phyloP scores from a whole-genome alignment of 64 coral and sea anemone species.

The Montipora efflorescens region DNA sequence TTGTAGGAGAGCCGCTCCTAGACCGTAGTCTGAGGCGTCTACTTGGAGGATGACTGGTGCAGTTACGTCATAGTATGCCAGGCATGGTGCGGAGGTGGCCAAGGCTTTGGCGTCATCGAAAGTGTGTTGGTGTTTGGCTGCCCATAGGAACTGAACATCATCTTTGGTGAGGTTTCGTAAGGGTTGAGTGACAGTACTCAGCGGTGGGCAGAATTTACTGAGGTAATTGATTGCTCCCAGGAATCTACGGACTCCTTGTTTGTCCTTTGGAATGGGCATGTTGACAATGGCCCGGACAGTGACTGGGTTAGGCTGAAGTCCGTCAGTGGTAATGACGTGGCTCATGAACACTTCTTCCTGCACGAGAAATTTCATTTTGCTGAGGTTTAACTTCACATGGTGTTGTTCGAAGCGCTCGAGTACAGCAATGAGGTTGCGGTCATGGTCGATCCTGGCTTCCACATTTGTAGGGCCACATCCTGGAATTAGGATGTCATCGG shows the following conservation, averaged over 20 bases:
- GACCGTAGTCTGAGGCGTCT: background rate
- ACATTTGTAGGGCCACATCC: no score
- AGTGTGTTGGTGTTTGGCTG: conserved; percentile 63
- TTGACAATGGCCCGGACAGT: background rate
- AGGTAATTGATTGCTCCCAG: conserved; percentile 30
- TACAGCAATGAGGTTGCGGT: no score
- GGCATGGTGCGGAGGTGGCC: conserved; percentile 43
- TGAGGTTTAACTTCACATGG: no score
- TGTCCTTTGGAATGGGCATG: conserved; percentile 14
- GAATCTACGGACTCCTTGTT: conserved; percentile 48
- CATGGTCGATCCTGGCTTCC: no score
- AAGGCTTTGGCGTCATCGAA: conserved; percentile 66
- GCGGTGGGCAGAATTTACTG: no score
- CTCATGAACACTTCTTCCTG: no score
- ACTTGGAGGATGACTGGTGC: conserved; percentile 48
- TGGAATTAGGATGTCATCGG: no score
- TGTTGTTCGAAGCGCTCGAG: no score
- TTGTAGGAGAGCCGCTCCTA: background rate
- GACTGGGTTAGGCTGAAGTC: no score
- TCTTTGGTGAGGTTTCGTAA: conserved; percentile 50
- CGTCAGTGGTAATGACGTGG: no score
- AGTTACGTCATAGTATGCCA: conserved; percentile 28
- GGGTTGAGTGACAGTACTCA: no score
- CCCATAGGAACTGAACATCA: conserved; percentile 45
- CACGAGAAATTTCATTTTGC: no score